These are phyloP conservation scores for Mastomys coucha DNA, from an alignment of 2,113 vertebrate species.

Conservation along the genomic window DNA sequence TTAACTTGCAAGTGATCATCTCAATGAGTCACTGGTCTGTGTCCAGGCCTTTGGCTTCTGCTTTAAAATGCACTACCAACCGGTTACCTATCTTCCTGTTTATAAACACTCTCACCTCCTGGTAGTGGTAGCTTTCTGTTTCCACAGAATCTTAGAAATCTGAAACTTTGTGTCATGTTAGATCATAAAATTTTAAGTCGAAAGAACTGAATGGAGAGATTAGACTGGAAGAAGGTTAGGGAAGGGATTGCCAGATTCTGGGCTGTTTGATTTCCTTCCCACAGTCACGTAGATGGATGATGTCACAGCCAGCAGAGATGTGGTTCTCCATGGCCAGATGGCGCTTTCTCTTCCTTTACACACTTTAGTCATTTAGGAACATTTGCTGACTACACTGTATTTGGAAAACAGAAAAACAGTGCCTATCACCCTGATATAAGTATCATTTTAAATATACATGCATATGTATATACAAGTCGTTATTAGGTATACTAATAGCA, in stretches of 20 bases:
- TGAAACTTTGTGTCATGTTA: constrained; percentile 6
- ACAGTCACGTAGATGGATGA: neutral
- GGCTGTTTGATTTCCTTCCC: neutral
- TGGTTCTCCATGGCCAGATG: neutral
- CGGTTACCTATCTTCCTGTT: neutral
- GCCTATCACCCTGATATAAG: neutral
- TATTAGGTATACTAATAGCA: neutral
- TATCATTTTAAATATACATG: neutral
- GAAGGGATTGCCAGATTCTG: neutral
- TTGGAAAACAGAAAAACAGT: constrained; percentile 26
- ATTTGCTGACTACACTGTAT: neutral
- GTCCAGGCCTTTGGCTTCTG: no score
- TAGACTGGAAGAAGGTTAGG: no score
- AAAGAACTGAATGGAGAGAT: neutral
- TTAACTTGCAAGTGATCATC: neutral
- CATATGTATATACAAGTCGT: neutral
- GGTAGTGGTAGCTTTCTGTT: neutral
- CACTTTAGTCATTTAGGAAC: neutral
- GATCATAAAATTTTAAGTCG: neutral
- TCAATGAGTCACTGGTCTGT: neutral
- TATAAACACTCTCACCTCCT: neutral
- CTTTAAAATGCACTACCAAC: neutral
- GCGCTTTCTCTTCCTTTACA: neutral
- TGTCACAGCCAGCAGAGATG: neutral
- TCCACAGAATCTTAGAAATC: constrained; percentile 28